These are phyloP conservation scores for Xiphorhynchus elegans DNA, from an alignment of 2,113 vertebrate species.

Conservation along the genomic window DNA sequence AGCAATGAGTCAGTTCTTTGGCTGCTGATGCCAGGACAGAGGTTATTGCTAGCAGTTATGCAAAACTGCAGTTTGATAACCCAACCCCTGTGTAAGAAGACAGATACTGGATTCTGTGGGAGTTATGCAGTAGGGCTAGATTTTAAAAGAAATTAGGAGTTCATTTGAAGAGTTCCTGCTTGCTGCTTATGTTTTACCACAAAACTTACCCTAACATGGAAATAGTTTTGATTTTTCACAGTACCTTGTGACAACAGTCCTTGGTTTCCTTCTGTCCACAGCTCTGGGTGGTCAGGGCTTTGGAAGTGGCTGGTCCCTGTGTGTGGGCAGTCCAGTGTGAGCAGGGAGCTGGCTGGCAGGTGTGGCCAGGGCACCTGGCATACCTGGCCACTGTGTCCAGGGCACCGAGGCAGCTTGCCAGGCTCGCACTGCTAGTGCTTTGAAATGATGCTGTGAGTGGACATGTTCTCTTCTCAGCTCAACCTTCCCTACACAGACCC, in stretches of 20 bases:
- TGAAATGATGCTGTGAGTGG: fast-evolving
- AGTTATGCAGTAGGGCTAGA: background rate
- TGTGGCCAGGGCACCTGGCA: background rate
- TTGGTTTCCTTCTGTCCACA: background rate
- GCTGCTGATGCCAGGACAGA: background rate
- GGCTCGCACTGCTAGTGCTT: background rate
- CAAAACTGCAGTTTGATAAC: background rate
- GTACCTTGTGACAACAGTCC: background rate
- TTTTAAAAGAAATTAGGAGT: background rate
- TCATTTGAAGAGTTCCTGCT: background rate
- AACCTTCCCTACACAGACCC: background rate
- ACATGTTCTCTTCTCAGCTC: background rate
- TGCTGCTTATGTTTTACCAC: background rate
- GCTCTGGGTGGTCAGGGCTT: background rate
- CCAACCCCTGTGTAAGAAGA: background rate
- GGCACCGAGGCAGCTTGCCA: fast-evolving
- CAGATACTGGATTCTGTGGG: background rate
- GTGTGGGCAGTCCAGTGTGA: background rate
- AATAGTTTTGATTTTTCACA: background rate
- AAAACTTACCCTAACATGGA: background rate
- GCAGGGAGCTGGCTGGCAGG: background rate
- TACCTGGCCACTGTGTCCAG: background rate
- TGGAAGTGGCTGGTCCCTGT: fast-evolving
- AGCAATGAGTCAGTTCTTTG: background rate
- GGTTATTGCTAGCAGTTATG: background rate